Evolutionary conservation across 1,140 invertebrate species (phyloP), one percentile per base, ranked within the genome.

Genomic region (Lordiphosa collinella): DNA sequence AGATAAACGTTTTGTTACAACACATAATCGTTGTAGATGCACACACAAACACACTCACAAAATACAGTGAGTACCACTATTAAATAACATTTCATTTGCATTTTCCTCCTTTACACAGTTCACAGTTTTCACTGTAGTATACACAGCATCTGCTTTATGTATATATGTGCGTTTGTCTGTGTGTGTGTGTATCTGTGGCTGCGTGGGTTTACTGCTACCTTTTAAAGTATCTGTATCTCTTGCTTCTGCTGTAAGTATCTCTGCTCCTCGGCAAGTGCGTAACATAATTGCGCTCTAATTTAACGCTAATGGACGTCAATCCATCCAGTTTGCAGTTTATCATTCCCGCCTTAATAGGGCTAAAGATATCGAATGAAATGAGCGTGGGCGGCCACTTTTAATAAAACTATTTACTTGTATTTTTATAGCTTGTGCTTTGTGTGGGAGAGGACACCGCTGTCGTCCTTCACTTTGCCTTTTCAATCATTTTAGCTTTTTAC

Each of bases 1-100:
- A 82, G 71, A 76, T 82, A 82, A 84, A 84, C 76, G 76, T 82
- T 82, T 82, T 82, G 71, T 84, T 56, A 82, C 71, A 82, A 71
- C 71, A 71, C 78, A 82, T 82, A 80, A 80, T 80, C 71, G 67
- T 62, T 74, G 70, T 75, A 78, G 75, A 49, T 61, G 57, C 61
- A 58, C 25, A 48, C 25, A 57, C 38, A 63, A 5, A 22, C 18
- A 51, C 29, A 60, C 36, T 38, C 29, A 61, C 35, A 54, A 54
- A 35, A 68, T 57, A 51, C 64, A 64, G 65, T 31, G 35, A 52
- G 13, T 47, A 16, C 47, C 35, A 22, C 9, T 8, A 10, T 2
- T 22, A 18, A 48, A 35, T 16, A 12, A 12, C 13, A 36, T 36
- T 37, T 14, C 11, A 37, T 37, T 38, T 12, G 8, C 1, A 12